Conservation (phyloP, 1,140 invertebrate genomes). For the Rhagoletis zephyria region DNA sequence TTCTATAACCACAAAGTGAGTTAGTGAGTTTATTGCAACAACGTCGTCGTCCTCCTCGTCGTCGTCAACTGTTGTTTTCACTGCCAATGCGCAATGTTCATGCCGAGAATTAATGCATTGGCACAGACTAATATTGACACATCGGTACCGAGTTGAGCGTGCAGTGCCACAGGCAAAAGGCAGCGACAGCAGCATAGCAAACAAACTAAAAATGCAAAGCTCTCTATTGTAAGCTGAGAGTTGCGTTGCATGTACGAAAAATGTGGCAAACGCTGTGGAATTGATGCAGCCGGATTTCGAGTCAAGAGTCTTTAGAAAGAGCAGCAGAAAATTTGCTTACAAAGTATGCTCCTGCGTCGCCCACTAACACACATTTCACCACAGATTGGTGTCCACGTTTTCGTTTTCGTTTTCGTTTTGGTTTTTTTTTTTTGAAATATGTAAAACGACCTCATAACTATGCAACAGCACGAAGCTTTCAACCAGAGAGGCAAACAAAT, state of each 20-base stretch:
- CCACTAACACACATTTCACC: neutral
- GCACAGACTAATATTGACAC: neutral
- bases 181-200: neutral
- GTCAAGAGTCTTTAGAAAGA: neutral
- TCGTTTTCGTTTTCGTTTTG: no score
- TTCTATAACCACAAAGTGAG: neutral
- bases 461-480: constrained; percentile 9
- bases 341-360: no score
- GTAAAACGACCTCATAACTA: neutral
- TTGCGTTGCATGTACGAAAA: no score
- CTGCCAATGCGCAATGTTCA: neutral
- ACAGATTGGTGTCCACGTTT: neutral
- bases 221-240: no score
- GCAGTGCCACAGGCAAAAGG: no score
- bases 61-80: neutral
- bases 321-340: neutral
- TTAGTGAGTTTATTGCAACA: neutral
- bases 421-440: neutral
- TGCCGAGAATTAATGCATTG: neutral
- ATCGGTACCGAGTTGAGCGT: no score
- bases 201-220: no score
- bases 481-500: neutral
- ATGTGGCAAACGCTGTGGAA: no score
- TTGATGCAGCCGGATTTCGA: neutral
- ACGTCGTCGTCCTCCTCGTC: neutral